Conservation (phyloP, 1,140 invertebrate species). For the Drosophila pruinosa region DNA sequence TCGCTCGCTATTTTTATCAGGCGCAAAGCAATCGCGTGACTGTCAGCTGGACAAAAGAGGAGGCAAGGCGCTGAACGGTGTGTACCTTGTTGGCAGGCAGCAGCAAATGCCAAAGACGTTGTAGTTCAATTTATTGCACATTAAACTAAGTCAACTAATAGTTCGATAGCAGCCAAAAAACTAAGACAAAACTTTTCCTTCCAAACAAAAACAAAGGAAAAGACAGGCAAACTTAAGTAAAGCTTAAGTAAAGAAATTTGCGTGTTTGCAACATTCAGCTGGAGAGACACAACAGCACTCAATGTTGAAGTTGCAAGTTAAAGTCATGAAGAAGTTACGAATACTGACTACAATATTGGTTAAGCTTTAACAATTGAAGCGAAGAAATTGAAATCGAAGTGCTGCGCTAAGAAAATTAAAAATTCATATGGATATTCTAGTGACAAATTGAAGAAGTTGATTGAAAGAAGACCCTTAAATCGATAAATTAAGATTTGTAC, state of each 20-base stretch:
- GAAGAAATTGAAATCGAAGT: too few relatives aligned
- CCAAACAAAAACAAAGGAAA: slow-evolving; percentile 36
- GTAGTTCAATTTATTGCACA: slow-evolving; percentile 74
- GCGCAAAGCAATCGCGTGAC: slow-evolving; percentile 62
- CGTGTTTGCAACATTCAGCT: slow-evolving; percentile 20
- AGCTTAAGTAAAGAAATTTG: slow-evolving; percentile 42
- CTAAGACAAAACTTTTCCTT: slow-evolving; percentile 42
- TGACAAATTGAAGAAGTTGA: too few relatives aligned
- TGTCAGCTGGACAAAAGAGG: slow-evolving; percentile 12
- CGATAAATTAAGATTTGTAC: too few relatives aligned
- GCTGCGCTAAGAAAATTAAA: too few relatives aligned
- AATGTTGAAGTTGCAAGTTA: not conserved
- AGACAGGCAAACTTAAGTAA: slow-evolving; percentile 14
- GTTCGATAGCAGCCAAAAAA: slow-evolving; percentile 61
- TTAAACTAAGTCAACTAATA: slow-evolving; percentile 68
- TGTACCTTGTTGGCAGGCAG: slow-evolving; percentile 10
- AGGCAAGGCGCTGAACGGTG: not conserved
- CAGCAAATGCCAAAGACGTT: slow-evolving; percentile 35
- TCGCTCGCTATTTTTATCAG: slow-evolving; percentile 61
- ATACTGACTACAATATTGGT: not conserved
- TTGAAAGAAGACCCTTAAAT: too few relatives aligned
- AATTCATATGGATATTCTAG: too few relatives aligned
- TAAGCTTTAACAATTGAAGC: not conserved
- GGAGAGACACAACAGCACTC: not conserved
- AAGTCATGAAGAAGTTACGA: slow-evolving; percentile 9